phyloP scores from a whole-genome alignment of 1,140 invertebrate species.

The Pinna nobilis region DNA sequence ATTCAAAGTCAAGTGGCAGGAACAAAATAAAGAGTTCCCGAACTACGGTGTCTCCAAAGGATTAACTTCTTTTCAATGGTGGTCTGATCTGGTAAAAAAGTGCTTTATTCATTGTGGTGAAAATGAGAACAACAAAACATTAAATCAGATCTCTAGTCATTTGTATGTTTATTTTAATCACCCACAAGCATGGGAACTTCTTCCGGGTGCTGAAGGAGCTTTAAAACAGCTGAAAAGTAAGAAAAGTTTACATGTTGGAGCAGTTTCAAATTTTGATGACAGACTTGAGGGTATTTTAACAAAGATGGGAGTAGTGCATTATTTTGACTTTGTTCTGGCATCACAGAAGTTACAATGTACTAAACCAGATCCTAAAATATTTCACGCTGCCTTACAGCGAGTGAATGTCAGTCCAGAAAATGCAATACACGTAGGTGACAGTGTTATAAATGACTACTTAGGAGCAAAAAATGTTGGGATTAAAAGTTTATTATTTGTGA shows the following conservation, averaged over 20 bases:
- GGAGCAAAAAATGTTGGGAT: slow-evolving; percentile 85
- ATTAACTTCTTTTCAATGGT: slow-evolving; percentile 88
- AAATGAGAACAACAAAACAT: slow-evolving; percentile 54
- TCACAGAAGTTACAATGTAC: slow-evolving; percentile 84
- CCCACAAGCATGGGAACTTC: slow-evolving; percentile 82
- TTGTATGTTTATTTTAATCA: slow-evolving; percentile 78
- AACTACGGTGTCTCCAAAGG: slow-evolving; percentile 84
- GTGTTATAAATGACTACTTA: slow-evolving; percentile 83
- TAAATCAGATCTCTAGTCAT: slow-evolving; percentile 78
- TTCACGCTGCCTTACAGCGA: slow-evolving; percentile 80
- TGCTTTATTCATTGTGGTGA: slow-evolving; percentile 78
- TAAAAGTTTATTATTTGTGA: slow-evolving; percentile 75
- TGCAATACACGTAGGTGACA: slow-evolving; percentile 89
- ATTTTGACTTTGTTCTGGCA: slow-evolving; percentile 87
- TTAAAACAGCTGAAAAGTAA: slow-evolving; percentile 77
- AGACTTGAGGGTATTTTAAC: slow-evolving; percentile 82
- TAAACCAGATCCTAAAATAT: slow-evolving; percentile 87
- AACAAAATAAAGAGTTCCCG: slow-evolving; percentile 79
- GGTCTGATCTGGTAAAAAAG: slow-evolving; percentile 81
- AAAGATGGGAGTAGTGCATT: slow-evolving; percentile 80
- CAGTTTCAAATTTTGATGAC: slow-evolving; percentile 93
- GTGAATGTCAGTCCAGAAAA: slow-evolving; percentile 77
- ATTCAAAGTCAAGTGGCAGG: slow-evolving; percentile 79
- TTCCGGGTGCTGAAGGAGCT: slow-evolving; percentile 80
- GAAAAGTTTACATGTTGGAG: slow-evolving; percentile 77